These are phyloP conservation scores for Bombycilla garrulus DNA, from an alignment of 2,113 vertebrate genomes.

Conservation along the genomic window DNA sequence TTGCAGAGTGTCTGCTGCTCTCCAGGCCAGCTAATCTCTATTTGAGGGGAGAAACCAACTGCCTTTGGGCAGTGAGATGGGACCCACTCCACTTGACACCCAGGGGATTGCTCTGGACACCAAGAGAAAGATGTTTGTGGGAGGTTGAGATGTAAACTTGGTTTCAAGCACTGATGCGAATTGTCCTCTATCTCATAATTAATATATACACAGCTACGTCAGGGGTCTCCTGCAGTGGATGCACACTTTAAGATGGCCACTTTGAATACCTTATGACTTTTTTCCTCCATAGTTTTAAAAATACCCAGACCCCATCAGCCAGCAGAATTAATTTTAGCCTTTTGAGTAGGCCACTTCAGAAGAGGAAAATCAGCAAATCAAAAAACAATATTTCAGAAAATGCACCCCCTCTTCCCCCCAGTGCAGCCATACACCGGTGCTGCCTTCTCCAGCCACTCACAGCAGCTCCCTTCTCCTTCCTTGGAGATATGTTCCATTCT, in stretches of 20 bases:
- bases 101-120: not conserved
- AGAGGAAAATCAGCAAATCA: not conserved
- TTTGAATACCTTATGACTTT: not conserved
- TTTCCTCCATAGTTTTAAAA: not conserved
- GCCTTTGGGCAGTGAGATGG: not conserved
- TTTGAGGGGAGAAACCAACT: not conserved
- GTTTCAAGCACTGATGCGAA: not conserved
- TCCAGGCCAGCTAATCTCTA: not conserved
- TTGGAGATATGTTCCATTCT: accelerated
- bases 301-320: not conserved
- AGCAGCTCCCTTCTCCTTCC: too few relatives aligned
- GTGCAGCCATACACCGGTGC: accelerated
- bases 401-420: accelerated
- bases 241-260: not conserved
- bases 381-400: not conserved
- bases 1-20: not conserved
- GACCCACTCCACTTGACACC: accelerated
- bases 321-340: not conserved
- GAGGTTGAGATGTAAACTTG: not conserved
- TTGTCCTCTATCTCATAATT: not conserved
- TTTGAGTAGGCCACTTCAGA: not conserved
- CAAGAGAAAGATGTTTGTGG: not conserved
- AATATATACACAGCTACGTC: not conserved
- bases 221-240: not conserved
- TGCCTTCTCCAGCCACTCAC: not conserved